Conservation (phyloP, 2,113 vertebrate species). For the Trematomus loennbergii region DNA sequence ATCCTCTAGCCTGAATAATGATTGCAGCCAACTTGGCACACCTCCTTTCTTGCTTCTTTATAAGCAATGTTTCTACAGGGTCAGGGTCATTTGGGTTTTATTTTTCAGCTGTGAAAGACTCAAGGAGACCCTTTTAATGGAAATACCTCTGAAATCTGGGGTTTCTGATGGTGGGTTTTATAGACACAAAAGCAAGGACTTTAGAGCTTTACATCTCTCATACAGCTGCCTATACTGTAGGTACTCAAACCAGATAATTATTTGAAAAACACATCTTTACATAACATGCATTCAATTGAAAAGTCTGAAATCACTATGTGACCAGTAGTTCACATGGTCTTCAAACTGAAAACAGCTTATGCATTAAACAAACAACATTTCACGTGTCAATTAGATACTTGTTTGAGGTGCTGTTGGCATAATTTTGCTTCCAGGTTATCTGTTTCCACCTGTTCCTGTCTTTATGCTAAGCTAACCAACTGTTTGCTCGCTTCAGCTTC, state of each 20-base stretch:
- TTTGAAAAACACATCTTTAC: neutral
- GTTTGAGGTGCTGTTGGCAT: neutral
- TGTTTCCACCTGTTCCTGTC: neutral
- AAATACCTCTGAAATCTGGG: neutral
- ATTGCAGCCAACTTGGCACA: neutral
- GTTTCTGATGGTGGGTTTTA: neutral
- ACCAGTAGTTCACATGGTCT: neutral
- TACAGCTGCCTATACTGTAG: neutral
- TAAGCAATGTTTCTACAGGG: neutral
- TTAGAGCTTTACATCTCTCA: neutral
- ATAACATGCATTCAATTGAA: too few species aligned
- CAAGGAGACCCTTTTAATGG: neutral
- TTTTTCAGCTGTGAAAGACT: slow-evolving; percentile 2
- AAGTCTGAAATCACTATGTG: too few species aligned
- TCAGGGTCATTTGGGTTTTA: slow-evolving; percentile 1
- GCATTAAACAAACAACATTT: neutral
- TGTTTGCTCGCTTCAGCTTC: neutral
- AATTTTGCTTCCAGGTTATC: neutral
- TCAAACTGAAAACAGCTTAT: neutral
- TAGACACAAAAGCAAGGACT: neutral
- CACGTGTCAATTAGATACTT: neutral
- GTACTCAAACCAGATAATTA: neutral
- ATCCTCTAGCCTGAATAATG: neutral
- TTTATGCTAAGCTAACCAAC: neutral
- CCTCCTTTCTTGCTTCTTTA: neutral